phyloP scores from a whole-genome alignment of 2,113 vertebrate species.

The Procavia capensis region DNA sequence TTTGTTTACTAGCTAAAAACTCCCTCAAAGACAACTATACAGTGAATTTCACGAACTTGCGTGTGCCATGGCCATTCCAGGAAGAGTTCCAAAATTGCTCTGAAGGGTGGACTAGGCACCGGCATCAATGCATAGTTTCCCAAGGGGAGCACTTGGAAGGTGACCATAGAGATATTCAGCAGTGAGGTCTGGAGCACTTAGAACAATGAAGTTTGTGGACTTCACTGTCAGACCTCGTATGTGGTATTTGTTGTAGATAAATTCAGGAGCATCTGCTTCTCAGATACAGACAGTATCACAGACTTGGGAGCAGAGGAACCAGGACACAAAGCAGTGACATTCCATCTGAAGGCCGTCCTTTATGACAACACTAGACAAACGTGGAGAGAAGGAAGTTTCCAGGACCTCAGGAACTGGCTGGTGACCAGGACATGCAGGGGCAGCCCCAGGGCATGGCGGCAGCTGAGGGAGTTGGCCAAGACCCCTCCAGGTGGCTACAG shows the following conservation, averaged over 20 bases:
- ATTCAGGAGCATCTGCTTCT: not conserved
- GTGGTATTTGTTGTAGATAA: not conserved
- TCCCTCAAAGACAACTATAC: too few relatives aligned
- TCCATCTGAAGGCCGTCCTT: not conserved
- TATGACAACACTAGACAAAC: not conserved
- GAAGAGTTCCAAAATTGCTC: too few relatives aligned
- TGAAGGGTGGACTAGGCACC: too few relatives aligned
- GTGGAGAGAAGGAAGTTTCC: not conserved
- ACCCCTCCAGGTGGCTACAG: not conserved
- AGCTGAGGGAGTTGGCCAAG: accelerated
- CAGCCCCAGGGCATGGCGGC: accelerated
- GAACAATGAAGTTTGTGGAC: too few relatives aligned
- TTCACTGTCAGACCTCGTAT: too few relatives aligned
- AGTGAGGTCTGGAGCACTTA: too few relatives aligned
- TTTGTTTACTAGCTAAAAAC: too few relatives aligned
- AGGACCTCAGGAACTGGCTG: not conserved
- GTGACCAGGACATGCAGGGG: accelerated
- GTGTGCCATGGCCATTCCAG: too few relatives aligned
- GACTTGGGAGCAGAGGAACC: not conserved
- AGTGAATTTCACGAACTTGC: too few relatives aligned
- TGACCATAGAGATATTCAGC: too few relatives aligned
- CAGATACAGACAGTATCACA: accelerated
- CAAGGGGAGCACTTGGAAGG: too few relatives aligned
- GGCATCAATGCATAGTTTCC: too few relatives aligned
- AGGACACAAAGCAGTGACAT: not conserved